Conservation (phyloP, 2,797 vertebrate species). For the Micropoecilia bifurca region DNA sequence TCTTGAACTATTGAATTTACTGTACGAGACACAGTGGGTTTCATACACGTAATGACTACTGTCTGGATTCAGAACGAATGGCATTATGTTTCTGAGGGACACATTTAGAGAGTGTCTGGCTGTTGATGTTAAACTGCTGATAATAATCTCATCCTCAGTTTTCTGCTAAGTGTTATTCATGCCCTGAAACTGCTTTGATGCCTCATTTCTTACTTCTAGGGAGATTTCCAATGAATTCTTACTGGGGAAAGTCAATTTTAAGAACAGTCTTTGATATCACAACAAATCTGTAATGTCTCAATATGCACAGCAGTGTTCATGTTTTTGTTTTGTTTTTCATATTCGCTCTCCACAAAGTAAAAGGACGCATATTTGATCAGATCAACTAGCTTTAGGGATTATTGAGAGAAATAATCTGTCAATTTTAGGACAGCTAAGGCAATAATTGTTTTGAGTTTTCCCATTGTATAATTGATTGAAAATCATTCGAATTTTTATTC, state of each 20-base stretch:
- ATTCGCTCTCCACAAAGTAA: background rate
- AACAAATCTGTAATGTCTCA: background rate
- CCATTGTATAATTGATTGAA: background rate
- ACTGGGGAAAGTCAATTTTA: background rate
- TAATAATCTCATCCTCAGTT: background rate
- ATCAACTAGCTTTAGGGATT: background rate
- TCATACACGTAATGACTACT: background rate
- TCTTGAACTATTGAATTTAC: background rate
- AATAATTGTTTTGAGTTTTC: background rate
- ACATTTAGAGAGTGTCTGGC: constrained; percentile 5
- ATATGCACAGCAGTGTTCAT: background rate
- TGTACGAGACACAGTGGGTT: constrained; percentile 1
- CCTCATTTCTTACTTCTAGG: background rate
- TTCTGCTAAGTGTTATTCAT: background rate
- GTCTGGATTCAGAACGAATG: background rate
- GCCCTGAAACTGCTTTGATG: background rate
- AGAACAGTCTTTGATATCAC: background rate
- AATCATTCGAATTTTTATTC: background rate
- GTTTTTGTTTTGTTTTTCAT: background rate
- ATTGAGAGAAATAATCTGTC: background rate
- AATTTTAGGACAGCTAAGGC: background rate
- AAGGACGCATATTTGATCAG: background rate
- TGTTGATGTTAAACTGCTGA: background rate
- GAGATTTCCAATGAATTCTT: background rate
- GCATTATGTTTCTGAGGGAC: background rate